Percentiles rank a stretch among this genome's conserved stretches.
phyloP scores from a whole-genome alignment of 2,888 invertebrate genomes.

The Brachyptera risi region DNA sequence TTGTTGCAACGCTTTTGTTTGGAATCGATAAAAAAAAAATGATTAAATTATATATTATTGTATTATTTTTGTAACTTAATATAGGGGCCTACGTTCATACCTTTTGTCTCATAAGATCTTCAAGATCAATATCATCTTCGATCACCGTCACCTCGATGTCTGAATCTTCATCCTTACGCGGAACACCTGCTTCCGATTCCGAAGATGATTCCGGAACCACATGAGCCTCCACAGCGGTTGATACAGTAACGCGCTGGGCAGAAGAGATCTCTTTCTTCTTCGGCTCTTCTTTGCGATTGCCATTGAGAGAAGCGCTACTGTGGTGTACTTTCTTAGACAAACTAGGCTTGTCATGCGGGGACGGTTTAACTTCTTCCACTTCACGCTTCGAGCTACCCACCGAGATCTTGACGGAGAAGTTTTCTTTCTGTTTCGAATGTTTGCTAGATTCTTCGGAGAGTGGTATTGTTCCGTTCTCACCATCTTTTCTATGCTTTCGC shows the following conservation, averaged over 20 bases:
- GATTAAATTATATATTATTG: too few species aligned
- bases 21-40: too few species aligned
- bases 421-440: slow-evolving; percentile 32
- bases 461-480: slow-evolving; percentile 41
- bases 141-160: slow-evolving; percentile 66
- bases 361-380: slow-evolving; percentile 44
- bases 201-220: slow-evolving; percentile 25
- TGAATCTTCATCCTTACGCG: slow-evolving; percentile 53
- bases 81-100: too few species aligned
- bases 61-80: too few species aligned
- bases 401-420: slow-evolving; percentile 22
- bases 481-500: slow-evolving; percentile 55
- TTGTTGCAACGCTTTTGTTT: too few species aligned
- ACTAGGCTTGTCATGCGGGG: slow-evolving; percentile 26
- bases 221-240: neutral
- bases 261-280: slow-evolving; percentile 10
- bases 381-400: slow-evolving; percentile 40
- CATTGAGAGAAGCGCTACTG: slow-evolving; percentile 10
- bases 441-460: slow-evolving; percentile 33
- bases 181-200: slow-evolving; percentile 29
- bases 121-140: slow-evolving; percentile 81
- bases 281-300: slow-evolving; percentile 6
- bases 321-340: slow-evolving; percentile 7
- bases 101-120: slow-evolving; percentile 87
- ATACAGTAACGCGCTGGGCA: neutral